phyloP scores from a whole-genome alignment of 2,888 invertebrate genomes.

The Pandemis cinnamomeana region DNA sequence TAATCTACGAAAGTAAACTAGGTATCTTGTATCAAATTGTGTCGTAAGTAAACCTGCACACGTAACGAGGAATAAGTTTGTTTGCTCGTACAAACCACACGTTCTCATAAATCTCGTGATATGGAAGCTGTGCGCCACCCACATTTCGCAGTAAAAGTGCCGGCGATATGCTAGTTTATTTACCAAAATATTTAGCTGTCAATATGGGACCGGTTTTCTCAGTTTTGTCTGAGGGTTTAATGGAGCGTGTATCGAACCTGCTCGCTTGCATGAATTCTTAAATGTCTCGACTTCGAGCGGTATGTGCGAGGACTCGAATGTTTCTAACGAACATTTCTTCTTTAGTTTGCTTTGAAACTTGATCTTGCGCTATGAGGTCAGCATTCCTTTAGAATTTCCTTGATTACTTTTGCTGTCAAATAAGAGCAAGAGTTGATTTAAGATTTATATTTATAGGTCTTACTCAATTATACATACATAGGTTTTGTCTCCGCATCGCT shows the following conservation, averaged over 20 bases:
- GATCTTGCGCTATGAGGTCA: not conserved
- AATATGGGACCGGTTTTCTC: conserved; percentile 15
- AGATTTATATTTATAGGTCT: not conserved
- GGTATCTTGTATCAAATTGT: not conserved
- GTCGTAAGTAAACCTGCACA: not conserved
- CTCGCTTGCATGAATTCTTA: conserved; percentile 39
- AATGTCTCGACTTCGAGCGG: conserved; percentile 20
- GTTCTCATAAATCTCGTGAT: not conserved
- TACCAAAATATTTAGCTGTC: conserved; percentile 21
- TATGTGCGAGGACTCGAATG: conserved; percentile 32
- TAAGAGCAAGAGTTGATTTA: not conserved
- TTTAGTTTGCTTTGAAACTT: not conserved
- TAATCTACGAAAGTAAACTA: not conserved
- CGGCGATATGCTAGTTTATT: not conserved
- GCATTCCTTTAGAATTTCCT: conserved; percentile 1
- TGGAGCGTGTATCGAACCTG: conserved; percentile 27
- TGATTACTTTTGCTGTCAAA: not conserved
- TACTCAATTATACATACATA: not conserved
- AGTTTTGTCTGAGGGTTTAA: conserved; percentile 9
- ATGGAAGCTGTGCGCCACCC: conserved; percentile 8
- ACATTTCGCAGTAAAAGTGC: conserved; percentile 11
- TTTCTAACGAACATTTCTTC: not conserved
- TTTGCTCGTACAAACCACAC: not conserved
- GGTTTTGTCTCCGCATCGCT: conserved; percentile 7
- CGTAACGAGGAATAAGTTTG: not conserved